Conservation (phyloP, 2,797 vertebrate genomes). For the Leucoraja ocellata region DNA sequence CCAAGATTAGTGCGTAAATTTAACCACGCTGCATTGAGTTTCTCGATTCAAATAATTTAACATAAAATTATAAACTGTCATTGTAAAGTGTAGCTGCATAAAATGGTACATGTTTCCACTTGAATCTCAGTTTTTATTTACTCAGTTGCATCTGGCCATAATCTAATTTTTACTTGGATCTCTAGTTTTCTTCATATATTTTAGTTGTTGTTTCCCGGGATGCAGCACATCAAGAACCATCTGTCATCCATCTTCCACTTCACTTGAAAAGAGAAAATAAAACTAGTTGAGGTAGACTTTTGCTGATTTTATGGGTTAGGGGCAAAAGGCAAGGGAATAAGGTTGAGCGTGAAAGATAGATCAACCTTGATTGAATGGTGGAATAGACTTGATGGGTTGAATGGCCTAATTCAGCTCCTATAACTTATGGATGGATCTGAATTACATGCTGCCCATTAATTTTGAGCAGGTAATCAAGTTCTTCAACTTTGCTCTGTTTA, state of each 20-base stretch:
- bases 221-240: not conserved
- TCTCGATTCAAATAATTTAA: not conserved
- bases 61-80: not conserved
- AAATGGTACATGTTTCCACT: not conserved
- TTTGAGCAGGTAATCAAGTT: not conserved
- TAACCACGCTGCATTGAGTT: not conserved
- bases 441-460: not conserved
- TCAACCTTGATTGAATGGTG: too few species aligned
- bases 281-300: not conserved
- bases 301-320: too few species aligned
- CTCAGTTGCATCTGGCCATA: not conserved
- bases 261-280: not conserved
- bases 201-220: not conserved
- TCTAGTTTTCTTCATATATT: not conserved
- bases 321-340: too few species aligned
- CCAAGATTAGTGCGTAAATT: not conserved
- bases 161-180: not conserved
- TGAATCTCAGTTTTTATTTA: not conserved
- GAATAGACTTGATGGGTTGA: too few species aligned
- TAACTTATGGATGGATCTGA: not conserved
- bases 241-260: not conserved
- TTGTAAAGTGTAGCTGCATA: not conserved
- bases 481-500: not conserved
- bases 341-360: too few species aligned
- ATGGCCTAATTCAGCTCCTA: too few species aligned